Percentiles rank a stretch among this genome's conserved stretches.
Evolutionary conservation across 2,797 vertebrate species (phyloP).

Genomic region (Danio choprae): DNA sequence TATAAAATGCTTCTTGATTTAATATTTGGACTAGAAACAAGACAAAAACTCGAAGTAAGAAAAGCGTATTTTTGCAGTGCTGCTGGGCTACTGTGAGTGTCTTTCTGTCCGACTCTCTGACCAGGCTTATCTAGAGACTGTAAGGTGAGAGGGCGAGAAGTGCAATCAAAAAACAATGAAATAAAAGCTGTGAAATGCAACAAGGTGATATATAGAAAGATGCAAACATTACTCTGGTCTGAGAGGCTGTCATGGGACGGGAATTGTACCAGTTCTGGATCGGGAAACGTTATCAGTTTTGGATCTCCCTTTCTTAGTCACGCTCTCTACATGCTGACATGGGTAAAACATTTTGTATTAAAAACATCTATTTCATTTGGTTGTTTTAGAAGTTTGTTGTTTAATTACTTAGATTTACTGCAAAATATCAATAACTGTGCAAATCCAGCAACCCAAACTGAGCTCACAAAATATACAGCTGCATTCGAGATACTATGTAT

Average conservation of each 20-base stretch:
- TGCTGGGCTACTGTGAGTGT: not conserved
- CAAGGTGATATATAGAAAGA: not conserved
- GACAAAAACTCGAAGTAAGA: no score
- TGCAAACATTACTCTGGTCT: not conserved
- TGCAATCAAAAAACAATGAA: conserved; percentile 14
- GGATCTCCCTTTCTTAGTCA: not conserved
- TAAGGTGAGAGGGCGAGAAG: conserved; percentile 4
- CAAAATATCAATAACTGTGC: not conserved
- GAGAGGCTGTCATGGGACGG: not conserved
- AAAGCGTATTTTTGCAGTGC: not conserved
- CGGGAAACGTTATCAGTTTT: not conserved
- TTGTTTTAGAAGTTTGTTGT: not conserved
- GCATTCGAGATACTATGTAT: no score
- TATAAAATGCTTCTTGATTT: no score
- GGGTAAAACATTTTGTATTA: not conserved
- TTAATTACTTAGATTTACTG: not conserved
- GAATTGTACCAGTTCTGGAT: conserved; percentile 3
- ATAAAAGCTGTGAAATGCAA: not conserved
- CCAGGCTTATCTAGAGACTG: not conserved
- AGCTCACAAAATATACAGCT: not conserved
- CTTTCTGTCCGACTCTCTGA: not conserved
- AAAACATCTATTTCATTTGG: not conserved
- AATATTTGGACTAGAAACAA: no score
- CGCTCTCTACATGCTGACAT: not conserved
- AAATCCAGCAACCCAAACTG: not conserved